Evolutionary conservation across 2,113 vertebrate genomes (phyloP).

Genomic region (Ictidomys tridecemlineatus): DNA sequence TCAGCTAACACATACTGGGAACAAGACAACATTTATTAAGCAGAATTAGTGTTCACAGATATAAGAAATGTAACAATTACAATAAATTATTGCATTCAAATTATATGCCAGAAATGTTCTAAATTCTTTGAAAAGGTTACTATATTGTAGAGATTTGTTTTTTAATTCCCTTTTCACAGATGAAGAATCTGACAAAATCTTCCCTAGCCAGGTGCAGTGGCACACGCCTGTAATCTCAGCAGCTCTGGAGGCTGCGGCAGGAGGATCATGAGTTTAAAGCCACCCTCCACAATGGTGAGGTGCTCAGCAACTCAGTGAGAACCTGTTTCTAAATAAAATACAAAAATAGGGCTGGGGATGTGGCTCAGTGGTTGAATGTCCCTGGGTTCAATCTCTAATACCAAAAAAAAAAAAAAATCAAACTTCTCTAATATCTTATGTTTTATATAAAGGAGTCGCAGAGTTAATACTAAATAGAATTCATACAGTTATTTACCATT

Average conservation of each 20-base stretch:
- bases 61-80: neutral
- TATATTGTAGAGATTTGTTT: neutral
- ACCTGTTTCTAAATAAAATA: too few species aligned
- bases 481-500: neutral
- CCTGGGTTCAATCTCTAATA: too few species aligned
- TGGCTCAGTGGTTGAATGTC: too few species aligned
- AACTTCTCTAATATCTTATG: neutral
- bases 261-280: too few species aligned
- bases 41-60: neutral
- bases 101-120: neutral
- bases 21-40: neutral
- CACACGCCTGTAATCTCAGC: too few species aligned
- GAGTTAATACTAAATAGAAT: neutral
- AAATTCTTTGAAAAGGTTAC: neutral
- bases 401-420: too few species aligned
- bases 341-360: too few species aligned
- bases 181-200: neutral
- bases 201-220: too few species aligned
- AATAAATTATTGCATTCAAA: neutral
- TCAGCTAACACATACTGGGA: neutral
- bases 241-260: too few species aligned
- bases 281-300: too few species aligned
- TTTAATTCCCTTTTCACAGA: neutral
- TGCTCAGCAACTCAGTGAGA: too few species aligned
- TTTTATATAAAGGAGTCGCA: neutral